Base-by-base conservation (phyloP, 2,113 vertebrate genomes). In the Pagrus major region DNA sequence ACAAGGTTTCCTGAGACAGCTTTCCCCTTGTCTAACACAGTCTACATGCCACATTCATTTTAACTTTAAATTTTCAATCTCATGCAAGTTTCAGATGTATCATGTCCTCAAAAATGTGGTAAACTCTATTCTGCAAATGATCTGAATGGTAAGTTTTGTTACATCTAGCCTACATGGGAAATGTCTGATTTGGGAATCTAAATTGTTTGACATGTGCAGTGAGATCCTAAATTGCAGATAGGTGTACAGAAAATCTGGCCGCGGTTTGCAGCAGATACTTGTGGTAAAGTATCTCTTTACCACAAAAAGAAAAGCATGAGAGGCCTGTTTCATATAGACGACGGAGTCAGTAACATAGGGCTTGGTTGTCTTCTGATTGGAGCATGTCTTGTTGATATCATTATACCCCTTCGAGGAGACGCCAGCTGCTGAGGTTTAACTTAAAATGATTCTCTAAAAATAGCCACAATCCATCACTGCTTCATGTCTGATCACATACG, bases 331-430 rank as follows among this genome's bases (percentile, higher is more conserved):
- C 73, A 78, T 78, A 69, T 37, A 37, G 71, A 67, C 1, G 10
- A 46, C 27, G 86, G 83, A 81, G 76, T 88, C 89, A 68, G 85
- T 85, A 89, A 88, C 85, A 90, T 83, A 82, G 85, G 67, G 35
- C 37, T 59, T 14, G 68, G 55, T 35, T 77, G 68, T 76, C 58
- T 70, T 85, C 67, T 91, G 89, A 92, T 89, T 90, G 84, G 81
- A 88, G 68, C 89, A 76, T 80, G 90, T 85, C 81, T 65, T 86
- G 85, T 80, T 89, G 88, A 90, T 81, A 86, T 91, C 75, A 71
- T 86, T 84, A 86, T 89, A 91, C 84, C 76, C 33, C 75, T 82
- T 83, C 65, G 67, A 71, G 66, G 35, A 52, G n/a, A 78, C 55
- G 74, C 86, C 85, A 90, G 72, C 83, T 88, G 85, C 80, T 54